Evolutionary conservation across 1,140 invertebrate genomes (phyloP), one percentile per base, ranked within the genome.

Genomic region (Lucilia cuprina): DNA sequence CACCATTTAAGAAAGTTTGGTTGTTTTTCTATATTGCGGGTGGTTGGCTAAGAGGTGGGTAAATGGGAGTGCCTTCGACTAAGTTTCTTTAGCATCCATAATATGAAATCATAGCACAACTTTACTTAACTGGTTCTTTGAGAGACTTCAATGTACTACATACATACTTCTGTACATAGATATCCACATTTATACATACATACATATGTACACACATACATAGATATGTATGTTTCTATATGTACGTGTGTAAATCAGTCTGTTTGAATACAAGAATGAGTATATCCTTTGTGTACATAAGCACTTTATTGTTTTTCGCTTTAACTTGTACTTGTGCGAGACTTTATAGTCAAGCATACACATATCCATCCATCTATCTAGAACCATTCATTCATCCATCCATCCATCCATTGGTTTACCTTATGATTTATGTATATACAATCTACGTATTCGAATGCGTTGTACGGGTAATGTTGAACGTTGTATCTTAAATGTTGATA

Each of bases 281-380:
- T 87, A 88, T 89, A 89, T 89, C 88, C 88, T 88, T 89, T 89
- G 87, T 89, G 88, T 89, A 89, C 88, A 89, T 88, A 89, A 86
- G 86, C 86, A 85, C 87, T 89, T 89, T 89, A 89, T 89, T 89
- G 88, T 89, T 88, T 89, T 89, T 86, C 85, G 87, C 70, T 70
- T 74, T 60, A 70, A 60, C 70, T 35, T 83, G 30, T 75, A 41
- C 41, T 47, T 35, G 83, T 83, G 83, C 60, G 19, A 49, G 83
- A 83, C 74, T 14, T 35, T 41, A 60, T 65, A 74, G 13, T 55
- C 60, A 74, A 30, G 17, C 70, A 74, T 19, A 1, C 82, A 47
- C 19, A 10, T 19, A 41, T 8, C 30, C 21, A 82, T 50, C 50
- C 82, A 49, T 14, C 30, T 47, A 60, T 55, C 50, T 49, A 49